Conservation (phyloP, 2,797 vertebrate species). For the Eutrigla gurnardus region DNA sequence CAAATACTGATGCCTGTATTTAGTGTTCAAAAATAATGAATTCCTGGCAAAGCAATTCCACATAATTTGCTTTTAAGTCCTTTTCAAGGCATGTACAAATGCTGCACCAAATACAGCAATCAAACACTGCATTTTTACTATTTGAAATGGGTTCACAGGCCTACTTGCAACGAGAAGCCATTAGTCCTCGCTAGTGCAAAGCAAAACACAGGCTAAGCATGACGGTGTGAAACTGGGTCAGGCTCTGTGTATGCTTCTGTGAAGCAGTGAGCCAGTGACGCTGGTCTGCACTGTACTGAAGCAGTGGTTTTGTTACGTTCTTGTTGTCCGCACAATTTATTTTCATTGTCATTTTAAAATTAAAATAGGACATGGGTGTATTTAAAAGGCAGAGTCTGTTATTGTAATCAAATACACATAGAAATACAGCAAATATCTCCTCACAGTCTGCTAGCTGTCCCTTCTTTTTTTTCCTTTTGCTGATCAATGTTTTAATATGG, state of each 20-base stretch:
- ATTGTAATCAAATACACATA: too few species aligned
- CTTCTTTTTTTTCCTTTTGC: too few species aligned
- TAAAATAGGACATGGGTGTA: too few species aligned
- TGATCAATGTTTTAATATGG: too few species aligned
- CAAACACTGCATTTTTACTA: conserved; percentile 7
- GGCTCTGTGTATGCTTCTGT: conserved; percentile 39
- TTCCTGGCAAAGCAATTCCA: neutral
- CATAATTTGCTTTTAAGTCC: neutral
- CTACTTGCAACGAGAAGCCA: conserved; percentile 19
- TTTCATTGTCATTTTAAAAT: too few species aligned
- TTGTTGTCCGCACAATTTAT: too few species aligned
- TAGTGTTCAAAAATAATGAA: neutral
- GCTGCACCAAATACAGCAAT: conserved; percentile 10
- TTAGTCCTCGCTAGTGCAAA: conserved; percentile 33
- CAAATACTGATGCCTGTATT: neutral
- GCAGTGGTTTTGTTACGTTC: neutral
- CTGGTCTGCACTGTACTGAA: conserved; percentile 29
- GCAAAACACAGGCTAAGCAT: conserved; percentile 47
- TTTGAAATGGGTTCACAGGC: conserved; percentile 17
- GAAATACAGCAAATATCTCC: too few species aligned
- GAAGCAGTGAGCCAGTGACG: conserved; percentile 37
- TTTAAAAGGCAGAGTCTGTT: too few species aligned
- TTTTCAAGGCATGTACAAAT: neutral
- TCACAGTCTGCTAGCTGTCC: too few species aligned
- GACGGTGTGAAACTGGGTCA: conserved; percentile 71